Conservation (phyloP, 2,113 vertebrate genomes). For the Heterotilapia buettikoferi region DNA sequence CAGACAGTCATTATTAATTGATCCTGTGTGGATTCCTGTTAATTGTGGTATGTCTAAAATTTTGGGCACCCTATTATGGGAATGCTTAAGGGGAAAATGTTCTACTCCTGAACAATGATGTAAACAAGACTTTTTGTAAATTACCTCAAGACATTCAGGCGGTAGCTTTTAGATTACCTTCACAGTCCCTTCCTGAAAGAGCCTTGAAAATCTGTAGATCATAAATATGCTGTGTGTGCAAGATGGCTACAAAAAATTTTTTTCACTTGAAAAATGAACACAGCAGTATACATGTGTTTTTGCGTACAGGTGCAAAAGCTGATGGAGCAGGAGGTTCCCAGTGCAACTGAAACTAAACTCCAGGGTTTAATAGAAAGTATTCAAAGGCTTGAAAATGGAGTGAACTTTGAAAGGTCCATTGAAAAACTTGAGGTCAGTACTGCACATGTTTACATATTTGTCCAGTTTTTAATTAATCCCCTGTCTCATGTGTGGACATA, state of each 20-base stretch:
- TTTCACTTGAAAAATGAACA: background rate
- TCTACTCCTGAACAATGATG: background rate
- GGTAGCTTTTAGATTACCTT: background rate
- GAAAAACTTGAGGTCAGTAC: constrained; percentile 38
- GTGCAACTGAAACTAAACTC: background rate
- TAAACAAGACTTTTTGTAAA: background rate
- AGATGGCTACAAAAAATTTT: accelerated
- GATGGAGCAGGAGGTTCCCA: constrained; percentile 18
- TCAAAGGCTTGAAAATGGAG: background rate
- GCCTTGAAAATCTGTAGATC: background rate
- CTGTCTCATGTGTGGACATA: background rate
- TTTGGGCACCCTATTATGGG: background rate
- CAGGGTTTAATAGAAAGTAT: background rate
- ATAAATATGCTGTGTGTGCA: background rate
- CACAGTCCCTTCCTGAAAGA: background rate
- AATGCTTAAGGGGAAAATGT: background rate
- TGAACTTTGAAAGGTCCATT: background rate
- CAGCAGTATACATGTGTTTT: background rate
- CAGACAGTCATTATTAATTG: background rate
- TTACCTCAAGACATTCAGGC: background rate
- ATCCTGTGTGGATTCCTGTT: background rate
- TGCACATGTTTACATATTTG: background rate
- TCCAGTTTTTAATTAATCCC: background rate
- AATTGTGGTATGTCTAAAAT: background rate
- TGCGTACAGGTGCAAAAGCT: constrained; percentile 25